Percentiles rank a stretch among this genome's conserved stretches.
Conservation (phyloP, 2,113 vertebrate genomes). For the Chelonoidis abingdonii region DNA sequence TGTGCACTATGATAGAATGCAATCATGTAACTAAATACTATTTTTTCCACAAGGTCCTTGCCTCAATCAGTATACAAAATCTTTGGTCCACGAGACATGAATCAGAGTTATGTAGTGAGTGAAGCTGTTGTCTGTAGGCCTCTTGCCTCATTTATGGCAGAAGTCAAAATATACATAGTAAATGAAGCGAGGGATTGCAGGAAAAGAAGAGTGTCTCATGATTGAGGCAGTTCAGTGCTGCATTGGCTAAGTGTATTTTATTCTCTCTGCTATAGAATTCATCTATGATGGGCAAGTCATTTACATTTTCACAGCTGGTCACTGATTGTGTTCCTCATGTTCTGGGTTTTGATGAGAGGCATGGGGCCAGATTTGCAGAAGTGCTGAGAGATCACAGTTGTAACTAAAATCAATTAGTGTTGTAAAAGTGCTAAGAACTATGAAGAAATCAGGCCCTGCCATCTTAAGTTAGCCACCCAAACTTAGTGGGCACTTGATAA, state of each 20-base stretch:
- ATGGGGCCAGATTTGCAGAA: background rate
- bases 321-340: background rate
- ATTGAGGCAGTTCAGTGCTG: background rate
- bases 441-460: background rate
- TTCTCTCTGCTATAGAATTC: background rate
- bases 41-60: background rate
- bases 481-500: background rate
- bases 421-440: background rate
- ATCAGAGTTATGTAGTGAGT: too few relatives aligned
- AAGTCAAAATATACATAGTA: too few relatives aligned
- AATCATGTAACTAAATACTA: background rate
- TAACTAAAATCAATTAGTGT: background rate
- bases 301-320: background rate
- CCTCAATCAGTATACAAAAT: background rate
- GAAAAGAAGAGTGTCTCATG: too few relatives aligned
- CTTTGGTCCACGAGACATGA: background rate
- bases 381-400: background rate
- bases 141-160: too few relatives aligned
- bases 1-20: background rate
- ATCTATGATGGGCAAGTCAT: background rate
- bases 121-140: too few relatives aligned
- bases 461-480: background rate
- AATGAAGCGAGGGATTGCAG: too few relatives aligned
- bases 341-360: background rate
- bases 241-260: background rate